Evolutionary conservation across 2,113 vertebrate species (phyloP).

Genomic region (Hydrolagus affinis): DNA sequence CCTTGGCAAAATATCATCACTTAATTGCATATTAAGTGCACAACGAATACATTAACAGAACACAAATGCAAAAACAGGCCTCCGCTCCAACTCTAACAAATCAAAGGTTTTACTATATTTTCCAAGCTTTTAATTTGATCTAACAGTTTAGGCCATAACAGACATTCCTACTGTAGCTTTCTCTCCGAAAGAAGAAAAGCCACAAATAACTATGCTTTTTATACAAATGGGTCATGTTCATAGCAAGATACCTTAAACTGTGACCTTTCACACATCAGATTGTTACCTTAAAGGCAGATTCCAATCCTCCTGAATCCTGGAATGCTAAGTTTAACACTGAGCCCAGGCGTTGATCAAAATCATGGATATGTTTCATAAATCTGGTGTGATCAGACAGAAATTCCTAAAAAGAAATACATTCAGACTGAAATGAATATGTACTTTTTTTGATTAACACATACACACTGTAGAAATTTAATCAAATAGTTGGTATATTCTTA

Average conservation of each 20-base stretch:
- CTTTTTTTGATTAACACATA: conserved; percentile 5
- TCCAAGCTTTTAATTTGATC: neutral
- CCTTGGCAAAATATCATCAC: too few relatives aligned
- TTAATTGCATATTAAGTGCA: too few relatives aligned
- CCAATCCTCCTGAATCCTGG: conserved; percentile 60
- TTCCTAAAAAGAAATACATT: conserved; percentile 53
- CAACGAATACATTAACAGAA: neutral
- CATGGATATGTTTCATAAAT: conserved; percentile 63
- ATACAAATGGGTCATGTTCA: neutral
- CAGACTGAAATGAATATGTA: neutral
- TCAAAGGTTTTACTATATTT: neutral
- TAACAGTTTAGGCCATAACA: neutral
- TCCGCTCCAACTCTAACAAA: neutral
- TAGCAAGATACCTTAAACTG: neutral
- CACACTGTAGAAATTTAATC: neutral
- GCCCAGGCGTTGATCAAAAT: conserved; percentile 53
- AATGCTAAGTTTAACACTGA: conserved; percentile 61
- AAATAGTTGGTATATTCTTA: neutral
- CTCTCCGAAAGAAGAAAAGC: too few relatives aligned
- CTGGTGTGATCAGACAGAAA: conserved; percentile 64
- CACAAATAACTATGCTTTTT: neutral
- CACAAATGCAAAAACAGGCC: neutral
- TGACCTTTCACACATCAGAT: conserved; percentile 36
- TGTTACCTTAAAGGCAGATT: conserved; percentile 61
- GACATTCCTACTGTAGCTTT: neutral